Conservation (phyloP, 2,797 vertebrate species). For the Vireo griseus region DNA sequence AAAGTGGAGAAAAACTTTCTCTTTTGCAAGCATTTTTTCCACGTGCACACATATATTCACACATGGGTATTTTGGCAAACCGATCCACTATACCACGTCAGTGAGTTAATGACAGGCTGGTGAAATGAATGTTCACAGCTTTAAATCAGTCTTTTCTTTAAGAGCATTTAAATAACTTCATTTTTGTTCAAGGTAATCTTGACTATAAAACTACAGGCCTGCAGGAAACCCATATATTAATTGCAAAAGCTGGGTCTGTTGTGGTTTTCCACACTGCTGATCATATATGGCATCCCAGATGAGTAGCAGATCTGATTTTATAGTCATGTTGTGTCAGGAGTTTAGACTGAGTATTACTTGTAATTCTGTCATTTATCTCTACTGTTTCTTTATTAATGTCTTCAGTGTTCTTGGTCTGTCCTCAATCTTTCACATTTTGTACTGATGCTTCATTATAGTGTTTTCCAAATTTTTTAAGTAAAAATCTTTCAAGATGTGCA, state of each 20-base stretch:
- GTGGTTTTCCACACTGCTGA: neutral
- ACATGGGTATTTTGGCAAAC: neutral
- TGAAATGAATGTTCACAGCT: neutral
- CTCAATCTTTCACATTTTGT: slow-evolving; percentile 51
- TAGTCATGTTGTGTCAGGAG: neutral
- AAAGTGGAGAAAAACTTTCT: neutral
- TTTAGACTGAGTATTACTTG: slow-evolving; percentile 4
- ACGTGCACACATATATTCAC: neutral
- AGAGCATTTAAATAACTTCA: neutral
- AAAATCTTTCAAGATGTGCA: slow-evolving; percentile 26
- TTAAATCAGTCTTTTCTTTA: neutral
- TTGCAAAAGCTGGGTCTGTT: neutral
- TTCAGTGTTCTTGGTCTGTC: neutral
- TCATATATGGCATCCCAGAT: neutral
- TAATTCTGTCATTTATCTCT: slow-evolving; percentile 43
- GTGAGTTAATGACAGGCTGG: neutral
- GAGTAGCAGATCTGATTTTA: neutral
- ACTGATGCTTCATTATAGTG: slow-evolving; percentile 5
- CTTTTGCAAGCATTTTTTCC: neutral
- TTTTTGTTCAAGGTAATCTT: neutral
- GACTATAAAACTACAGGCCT: neutral
- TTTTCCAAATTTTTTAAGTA: slow-evolving; percentile 31
- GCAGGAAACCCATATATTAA: neutral
- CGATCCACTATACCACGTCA: neutral
- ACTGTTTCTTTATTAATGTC: slow-evolving; percentile 21